Base-by-base conservation (phyloP, 1,140 invertebrate species). In the Hylyphantes graminicola region DNA sequence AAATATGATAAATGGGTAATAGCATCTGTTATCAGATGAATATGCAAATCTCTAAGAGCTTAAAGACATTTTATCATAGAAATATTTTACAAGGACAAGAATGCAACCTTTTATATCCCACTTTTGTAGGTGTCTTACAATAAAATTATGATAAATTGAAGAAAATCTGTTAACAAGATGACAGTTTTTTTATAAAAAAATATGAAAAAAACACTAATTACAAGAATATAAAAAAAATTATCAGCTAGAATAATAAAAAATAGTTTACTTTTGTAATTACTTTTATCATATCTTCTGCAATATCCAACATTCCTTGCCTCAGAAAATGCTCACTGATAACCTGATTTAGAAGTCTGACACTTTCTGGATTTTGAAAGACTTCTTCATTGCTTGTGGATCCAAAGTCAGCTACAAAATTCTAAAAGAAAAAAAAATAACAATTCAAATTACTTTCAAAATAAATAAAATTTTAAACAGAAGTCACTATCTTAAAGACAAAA, bases 301-400 rank as follows among this genome's bases (percentile, higher is more conserved):
- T 95, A 86, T 96, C 94, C 59, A 97, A 91, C 92, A 96, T 94
- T 65, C 97, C 97, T 90, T 98, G 96, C 85, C 97, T 92, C 89
- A 97, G 95, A 89, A 98, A 96, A 92, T 99, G 97, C 89, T 98
- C 96, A 87, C 96, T 96, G 61, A 99, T 96, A n/a, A 97, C 95
- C 91, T 97, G 94, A 90, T 98, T 98, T 63, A 99, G 90, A 15
- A 97, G 91, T 86, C 94, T 92, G 55, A 93, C 91, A 88, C 96
- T 96, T 64, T 94, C 93, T 48, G 93, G 90, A 35, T 93, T 93
- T 67, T 94, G 93, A 89, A 98, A 96, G 0, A 95, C 93, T 89
- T 97, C 95, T 77, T 96, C 95, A 86, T 94, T 93, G 65, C 94
- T 94, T 10, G 96, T 95, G 7, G 95, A 94, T 12, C 94, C 93